phyloP scores from a whole-genome alignment of 2,113 vertebrate species.

The Abramis brama region DNA sequence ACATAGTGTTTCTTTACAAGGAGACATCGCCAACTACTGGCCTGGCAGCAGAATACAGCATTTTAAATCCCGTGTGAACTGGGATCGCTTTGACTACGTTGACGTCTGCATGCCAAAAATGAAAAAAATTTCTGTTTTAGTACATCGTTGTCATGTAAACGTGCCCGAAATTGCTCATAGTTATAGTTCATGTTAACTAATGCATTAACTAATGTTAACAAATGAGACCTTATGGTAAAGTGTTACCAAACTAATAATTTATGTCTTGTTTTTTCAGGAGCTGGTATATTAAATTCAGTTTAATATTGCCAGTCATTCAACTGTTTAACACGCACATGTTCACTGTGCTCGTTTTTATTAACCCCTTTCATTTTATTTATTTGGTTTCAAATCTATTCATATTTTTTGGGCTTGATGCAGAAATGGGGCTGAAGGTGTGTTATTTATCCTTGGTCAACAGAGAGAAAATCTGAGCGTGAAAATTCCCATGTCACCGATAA shows the following conservation, averaged over 20 bases:
- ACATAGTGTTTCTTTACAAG: too few relatives aligned
- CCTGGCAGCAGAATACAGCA: too few relatives aligned
- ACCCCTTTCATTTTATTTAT: conserved; percentile 22
- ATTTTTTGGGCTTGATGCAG: background rate
- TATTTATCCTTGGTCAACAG: conserved; percentile 48
- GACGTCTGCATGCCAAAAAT: too few relatives aligned
- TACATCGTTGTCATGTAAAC: too few relatives aligned
- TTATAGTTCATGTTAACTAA: too few relatives aligned
- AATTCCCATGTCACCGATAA: conserved; percentile 57
- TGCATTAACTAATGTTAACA: background rate
- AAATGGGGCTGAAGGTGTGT: conserved; percentile 18
- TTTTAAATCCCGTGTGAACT: too few relatives aligned
- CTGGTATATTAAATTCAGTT: conserved; percentile 17
- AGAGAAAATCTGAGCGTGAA: conserved; percentile 41
- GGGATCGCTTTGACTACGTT: too few relatives aligned
- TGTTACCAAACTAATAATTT: background rate
- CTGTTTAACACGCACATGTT: conserved; percentile 44
- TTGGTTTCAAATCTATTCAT: conserved; percentile 28
- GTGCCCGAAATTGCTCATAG: too few relatives aligned
- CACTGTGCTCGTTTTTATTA: conserved; percentile 30
- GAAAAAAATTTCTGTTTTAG: too few relatives aligned
- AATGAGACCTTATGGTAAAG: background rate
- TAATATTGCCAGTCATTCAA: conserved; percentile 16
- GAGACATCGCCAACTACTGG: too few relatives aligned
- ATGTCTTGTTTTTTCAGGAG: background rate